These are phyloP conservation scores for Guaruba guarouba DNA, from an alignment of 2,113 vertebrate species.

Conservation along the genomic window DNA sequence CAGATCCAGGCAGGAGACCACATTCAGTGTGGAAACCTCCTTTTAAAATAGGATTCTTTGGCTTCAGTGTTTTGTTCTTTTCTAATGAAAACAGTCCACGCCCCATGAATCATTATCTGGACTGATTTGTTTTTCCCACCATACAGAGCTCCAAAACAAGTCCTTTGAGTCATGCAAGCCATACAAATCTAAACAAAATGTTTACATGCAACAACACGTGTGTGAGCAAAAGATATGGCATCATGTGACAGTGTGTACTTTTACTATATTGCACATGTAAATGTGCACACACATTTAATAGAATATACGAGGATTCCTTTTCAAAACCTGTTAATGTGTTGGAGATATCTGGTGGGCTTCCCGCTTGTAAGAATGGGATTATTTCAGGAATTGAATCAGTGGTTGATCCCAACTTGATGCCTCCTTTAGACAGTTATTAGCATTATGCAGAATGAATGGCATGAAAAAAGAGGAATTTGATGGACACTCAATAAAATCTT, in stretches of 20 bases:
- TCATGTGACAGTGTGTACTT: background rate
- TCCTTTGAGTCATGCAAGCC: background rate
- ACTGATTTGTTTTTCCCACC: background rate
- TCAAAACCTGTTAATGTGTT: background rate
- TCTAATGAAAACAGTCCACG: conserved; percentile 6
- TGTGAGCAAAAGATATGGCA: background rate
- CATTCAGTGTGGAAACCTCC: background rate
- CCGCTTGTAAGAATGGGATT: background rate
- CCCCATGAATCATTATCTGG: conserved; percentile 22
- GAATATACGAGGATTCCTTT: background rate
- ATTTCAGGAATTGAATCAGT: background rate
- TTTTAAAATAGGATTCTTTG: background rate
- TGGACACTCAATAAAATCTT: background rate
- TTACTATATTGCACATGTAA: background rate
- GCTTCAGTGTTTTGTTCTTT: conserved; percentile 7
- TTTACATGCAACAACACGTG: background rate
- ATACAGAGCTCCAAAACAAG: background rate
- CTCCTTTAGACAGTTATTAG: background rate
- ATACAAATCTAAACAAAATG: background rate
- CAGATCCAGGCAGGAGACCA: background rate
- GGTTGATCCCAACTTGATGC: background rate
- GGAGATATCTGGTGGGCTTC: background rate
- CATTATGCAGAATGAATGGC: background rate
- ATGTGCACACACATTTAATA: background rate
- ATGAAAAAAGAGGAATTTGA: background rate